A percentile compares a stretch with the other conserved stretches of the same genome.
phyloP scores from a whole-genome alignment of 2,888 invertebrate species.

The Gnatocerus cornutus region DNA sequence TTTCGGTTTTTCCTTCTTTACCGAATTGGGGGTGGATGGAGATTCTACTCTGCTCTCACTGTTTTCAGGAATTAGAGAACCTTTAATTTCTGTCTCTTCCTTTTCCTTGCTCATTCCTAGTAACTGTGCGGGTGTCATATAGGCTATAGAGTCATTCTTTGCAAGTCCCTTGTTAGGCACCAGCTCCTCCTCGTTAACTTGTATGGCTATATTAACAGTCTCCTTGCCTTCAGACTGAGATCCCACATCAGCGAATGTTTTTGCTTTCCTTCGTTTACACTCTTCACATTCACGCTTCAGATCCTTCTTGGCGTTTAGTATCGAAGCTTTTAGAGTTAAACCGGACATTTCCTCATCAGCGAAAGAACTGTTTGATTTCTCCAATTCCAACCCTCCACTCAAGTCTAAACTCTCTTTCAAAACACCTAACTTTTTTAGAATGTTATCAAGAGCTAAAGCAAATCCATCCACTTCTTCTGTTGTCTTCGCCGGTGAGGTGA shows the following conservation, averaged over 20 bases:
- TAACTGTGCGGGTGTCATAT: constrained; percentile 68
- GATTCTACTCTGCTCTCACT: neutral
- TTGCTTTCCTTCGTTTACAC: constrained; percentile 63
- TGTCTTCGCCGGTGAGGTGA: constrained; percentile 54
- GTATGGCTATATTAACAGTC: constrained; percentile 63
- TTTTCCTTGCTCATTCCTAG: constrained; percentile 55
- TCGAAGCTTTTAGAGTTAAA: constrained; percentile 31
- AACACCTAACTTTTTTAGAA: constrained; percentile 44
- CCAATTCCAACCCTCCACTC: constrained; percentile 8
- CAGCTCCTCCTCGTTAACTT: constrained; percentile 66
- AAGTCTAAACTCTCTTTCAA: constrained; percentile 40
- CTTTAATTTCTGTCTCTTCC: constrained; percentile 19
- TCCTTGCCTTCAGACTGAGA: constrained; percentile 56
- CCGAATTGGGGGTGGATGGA: neutral
- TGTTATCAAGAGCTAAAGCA: constrained; percentile 40
- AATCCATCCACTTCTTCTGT: constrained; percentile 47
- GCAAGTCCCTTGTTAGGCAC: constrained; percentile 58
- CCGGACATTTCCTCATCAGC: constrained; percentile 29
- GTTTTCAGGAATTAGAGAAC: neutral
- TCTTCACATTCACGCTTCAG: constrained; percentile 57
- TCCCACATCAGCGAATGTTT: constrained; percentile 55
- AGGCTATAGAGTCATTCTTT: constrained; percentile 66
- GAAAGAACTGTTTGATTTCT: constrained; percentile 11
- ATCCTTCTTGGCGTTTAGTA: neutral
- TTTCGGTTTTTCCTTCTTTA: constrained; percentile 17